Evolutionary conservation across 2,888 invertebrate species (phyloP).

Genomic region (Hecatera dysodea): DNA sequence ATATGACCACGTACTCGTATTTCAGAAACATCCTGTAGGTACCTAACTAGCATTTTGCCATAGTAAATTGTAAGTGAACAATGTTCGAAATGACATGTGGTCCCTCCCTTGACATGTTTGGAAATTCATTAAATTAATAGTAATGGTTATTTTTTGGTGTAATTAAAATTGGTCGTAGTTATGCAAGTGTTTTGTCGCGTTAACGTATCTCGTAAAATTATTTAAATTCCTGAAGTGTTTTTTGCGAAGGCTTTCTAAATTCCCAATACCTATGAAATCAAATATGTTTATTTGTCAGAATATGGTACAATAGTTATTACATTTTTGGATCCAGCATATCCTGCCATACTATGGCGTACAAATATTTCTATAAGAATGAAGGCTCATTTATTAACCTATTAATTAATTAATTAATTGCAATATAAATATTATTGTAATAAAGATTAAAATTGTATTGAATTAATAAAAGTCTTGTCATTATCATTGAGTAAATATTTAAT

Average conservation of each 20-base stretch:
- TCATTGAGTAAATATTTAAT: too few species aligned
- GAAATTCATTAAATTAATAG: background rate
- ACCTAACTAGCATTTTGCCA: constrained; percentile 26
- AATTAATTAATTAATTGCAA: too few species aligned
- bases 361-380: too few species aligned
- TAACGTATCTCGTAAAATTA: background rate
- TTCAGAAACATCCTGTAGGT: background rate
- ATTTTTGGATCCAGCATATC: too few species aligned
- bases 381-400: too few species aligned
- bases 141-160: background rate
- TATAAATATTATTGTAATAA: too few species aligned
- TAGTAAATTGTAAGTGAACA: constrained; percentile 28
- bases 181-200: background rate
- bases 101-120: constrained; percentile 21
- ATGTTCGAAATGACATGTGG: constrained; percentile 20
- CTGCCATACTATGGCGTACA: too few species aligned
- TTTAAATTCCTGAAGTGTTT: background rate
- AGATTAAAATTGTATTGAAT: too few species aligned
- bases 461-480: too few species aligned
- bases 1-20: background rate
- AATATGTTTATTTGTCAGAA: too few species aligned
- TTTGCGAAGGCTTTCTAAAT: background rate
- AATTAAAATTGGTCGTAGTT: background rate
- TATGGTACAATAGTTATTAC: too few species aligned
- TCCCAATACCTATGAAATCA: too few species aligned